Base-by-base conservation (phyloP, 2,888 invertebrate species). In the Mythimna vitellina region DNA sequence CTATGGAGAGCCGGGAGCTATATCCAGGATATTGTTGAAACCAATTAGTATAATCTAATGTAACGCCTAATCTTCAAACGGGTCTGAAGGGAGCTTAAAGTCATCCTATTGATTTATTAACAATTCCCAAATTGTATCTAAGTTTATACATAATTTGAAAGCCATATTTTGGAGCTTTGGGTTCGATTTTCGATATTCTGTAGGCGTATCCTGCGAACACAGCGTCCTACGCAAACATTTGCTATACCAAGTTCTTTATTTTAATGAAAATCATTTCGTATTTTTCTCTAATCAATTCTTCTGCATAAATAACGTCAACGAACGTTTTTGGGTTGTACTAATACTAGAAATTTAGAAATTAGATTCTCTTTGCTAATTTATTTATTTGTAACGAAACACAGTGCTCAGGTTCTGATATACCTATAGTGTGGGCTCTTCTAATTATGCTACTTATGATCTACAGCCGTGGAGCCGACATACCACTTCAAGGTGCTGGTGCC, bases 401-500 rank as follows among this genome's bases (percentile, higher is more conserved):
- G 85, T 86, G 83, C 84, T 89, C 86, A 86, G 63, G 71, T 70
- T 71, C 70, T 66, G 25, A 70, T 78, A 65, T 51, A 29, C 29
- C 29, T 29, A 20, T 58, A 29, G n/a, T 77, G 42, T 56, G 75
- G 42, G 7, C 69, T 69, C 67, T 64, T 81, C 83, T 81, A 80
- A 75, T 65, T 79, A 80, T 83, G 80, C 71, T 65, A 80, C 83
- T 83, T 87, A 84, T 92, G 72, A 67, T 90, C 91, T 93, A 81
- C 96, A 98, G 97, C 97, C 93, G 98, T 98, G 96, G 98, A 98
- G 97, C 98, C 98, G 93, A 97, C 98, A 91, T 98, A 98, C 97
- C 99, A 99, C 97, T 98, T 99, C 97, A 99, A 99, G 97, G 98
- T 99, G 91, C 97, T 99, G 96, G 99, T 99, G 93, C 99, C 99